Conservation (phyloP, 2,113 vertebrate species). For the Alethe diademata region DNA sequence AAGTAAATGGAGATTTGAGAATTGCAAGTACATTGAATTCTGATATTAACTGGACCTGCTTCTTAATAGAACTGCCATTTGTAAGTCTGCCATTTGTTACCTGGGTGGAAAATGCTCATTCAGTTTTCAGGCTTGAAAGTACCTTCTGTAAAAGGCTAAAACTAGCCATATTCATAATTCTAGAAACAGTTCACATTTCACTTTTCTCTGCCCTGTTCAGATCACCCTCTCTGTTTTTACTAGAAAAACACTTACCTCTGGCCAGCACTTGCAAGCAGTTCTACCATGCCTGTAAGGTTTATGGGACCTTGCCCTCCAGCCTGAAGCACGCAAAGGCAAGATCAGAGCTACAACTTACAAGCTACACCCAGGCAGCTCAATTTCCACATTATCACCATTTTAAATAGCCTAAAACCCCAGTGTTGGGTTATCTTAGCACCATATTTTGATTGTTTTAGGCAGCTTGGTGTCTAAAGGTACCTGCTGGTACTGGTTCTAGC, state of each 20-base stretch:
- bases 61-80: not conserved
- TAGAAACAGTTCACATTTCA: accelerated
- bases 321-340: not conserved
- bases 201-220: not conserved
- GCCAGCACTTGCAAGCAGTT: not conserved
- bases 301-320: not conserved
- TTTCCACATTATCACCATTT: not conserved
- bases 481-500: not conserved
- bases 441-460: not conserved
- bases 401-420: not conserved
- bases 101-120: not conserved
- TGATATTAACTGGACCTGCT: not conserved
- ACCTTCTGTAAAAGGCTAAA: not conserved
- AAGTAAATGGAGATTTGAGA: not conserved
- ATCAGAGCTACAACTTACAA: not conserved
- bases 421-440: not conserved
- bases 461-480: not conserved
- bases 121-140: not conserved
- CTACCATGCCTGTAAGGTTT: not conserved
- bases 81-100: not conserved
- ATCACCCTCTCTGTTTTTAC: not conserved
- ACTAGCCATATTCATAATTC: not conserved
- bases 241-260: not conserved
- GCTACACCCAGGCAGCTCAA: not conserved
- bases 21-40: not conserved